phyloP scores from a whole-genome alignment of 2,797 vertebrate species.

The Gouania willdenowi region DNA sequence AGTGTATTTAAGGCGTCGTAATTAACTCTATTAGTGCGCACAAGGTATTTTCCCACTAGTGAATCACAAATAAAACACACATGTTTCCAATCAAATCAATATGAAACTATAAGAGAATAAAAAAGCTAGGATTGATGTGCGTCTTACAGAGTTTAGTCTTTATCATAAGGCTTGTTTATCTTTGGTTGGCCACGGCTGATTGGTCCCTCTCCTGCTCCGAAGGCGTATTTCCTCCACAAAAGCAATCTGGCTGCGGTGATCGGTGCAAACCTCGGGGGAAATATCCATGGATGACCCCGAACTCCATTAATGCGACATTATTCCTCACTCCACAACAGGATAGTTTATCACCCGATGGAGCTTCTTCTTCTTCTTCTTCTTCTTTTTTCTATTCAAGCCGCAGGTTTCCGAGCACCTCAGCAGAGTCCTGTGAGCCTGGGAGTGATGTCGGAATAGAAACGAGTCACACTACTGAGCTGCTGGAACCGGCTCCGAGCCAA shows the following conservation, averaged over 20 bases:
- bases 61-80: background rate
- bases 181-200: constrained; percentile 69
- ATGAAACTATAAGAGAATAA: constrained; percentile 1
- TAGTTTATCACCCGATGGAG: constrained; percentile 9
- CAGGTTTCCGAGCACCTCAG: constrained; percentile 28
- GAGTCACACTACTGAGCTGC: constrained; percentile 44
- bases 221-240: constrained; percentile 65
- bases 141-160: constrained; percentile 72
- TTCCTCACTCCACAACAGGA: constrained; percentile 34
- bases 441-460: constrained; percentile 62
- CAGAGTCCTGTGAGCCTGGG: constrained; percentile 27
- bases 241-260: constrained; percentile 45
- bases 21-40: constrained; percentile 42
- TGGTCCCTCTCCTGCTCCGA: constrained; percentile 57
- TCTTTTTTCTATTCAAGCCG: too few species aligned
- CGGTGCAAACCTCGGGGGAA: constrained; percentile 39
- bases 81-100: background rate
- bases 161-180: constrained; percentile 76
- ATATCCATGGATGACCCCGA: constrained; percentile 62
- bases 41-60: constrained; percentile 36
- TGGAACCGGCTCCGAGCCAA: constrained; percentile 67
- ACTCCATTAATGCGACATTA: constrained; percentile 29
- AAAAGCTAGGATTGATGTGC: background rate
- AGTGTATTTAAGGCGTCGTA: too few species aligned
- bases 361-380: constrained; percentile 12